Conservation (phyloP, 1,140 invertebrate genomes). For the Hermetia illucens region DNA sequence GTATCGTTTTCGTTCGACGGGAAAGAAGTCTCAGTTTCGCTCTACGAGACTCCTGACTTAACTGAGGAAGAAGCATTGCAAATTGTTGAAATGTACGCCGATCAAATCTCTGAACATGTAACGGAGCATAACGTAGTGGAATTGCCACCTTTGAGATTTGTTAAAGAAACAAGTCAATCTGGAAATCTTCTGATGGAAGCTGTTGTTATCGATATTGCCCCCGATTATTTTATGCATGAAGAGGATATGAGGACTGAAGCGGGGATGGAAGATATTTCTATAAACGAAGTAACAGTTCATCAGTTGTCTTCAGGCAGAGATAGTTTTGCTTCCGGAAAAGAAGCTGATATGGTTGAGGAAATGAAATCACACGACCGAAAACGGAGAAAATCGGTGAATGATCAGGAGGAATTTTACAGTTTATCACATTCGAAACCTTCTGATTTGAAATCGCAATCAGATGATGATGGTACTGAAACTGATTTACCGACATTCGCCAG, state of each 20-base stretch:
- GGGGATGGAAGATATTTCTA: slow-evolving; percentile 69
- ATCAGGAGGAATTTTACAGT: slow-evolving; percentile 39
- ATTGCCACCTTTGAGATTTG: slow-evolving; percentile 73
- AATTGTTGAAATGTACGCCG: slow-evolving; percentile 87
- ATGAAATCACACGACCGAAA: slow-evolving; percentile 18
- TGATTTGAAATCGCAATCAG: slow-evolving; percentile 11
- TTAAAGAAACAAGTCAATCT: slow-evolving; percentile 75
- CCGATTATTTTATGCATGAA: slow-evolving; percentile 63
- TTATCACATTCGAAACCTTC: slow-evolving; percentile 30
- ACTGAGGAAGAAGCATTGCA: slow-evolving; percentile 82
- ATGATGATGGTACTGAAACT: slow-evolving; percentile 37
- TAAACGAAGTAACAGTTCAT: slow-evolving; percentile 43
- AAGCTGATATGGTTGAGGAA: slow-evolving; percentile 28
- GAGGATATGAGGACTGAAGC: slow-evolving; percentile 71
- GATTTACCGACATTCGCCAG: slow-evolving; percentile 45
- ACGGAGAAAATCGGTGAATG: slow-evolving; percentile 27
- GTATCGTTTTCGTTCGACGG: slow-evolving; percentile 82
- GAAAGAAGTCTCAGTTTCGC: slow-evolving; percentile 76
- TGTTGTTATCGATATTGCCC: slow-evolving; percentile 79
- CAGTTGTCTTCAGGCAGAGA: slow-evolving; percentile 27
- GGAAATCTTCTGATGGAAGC: slow-evolving; percentile 81
- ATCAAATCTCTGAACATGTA: slow-evolving; percentile 77
- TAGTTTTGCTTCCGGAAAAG: slow-evolving; percentile 30
- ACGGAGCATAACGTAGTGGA: slow-evolving; percentile 78
- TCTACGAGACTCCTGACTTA: slow-evolving; percentile 82